Conservation (phyloP, 2,113 vertebrate species). For the Chrysemys picta region DNA sequence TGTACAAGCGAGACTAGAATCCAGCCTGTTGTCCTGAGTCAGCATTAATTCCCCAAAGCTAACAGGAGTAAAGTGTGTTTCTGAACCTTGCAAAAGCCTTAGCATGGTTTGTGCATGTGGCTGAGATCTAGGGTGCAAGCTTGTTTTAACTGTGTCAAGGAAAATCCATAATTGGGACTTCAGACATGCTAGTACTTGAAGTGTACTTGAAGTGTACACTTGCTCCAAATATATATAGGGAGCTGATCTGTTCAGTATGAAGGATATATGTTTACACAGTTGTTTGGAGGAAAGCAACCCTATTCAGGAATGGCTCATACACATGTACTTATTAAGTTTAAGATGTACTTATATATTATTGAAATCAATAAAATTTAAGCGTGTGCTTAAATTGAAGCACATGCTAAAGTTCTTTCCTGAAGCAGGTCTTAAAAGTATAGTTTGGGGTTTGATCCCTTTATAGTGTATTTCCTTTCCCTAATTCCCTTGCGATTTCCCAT, state of each 20-base stretch:
- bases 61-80: neutral
- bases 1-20: neutral
- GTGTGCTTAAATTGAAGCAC: slow-evolving; percentile 44
- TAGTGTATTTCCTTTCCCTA: neutral
- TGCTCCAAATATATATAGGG: neutral
- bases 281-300: slow-evolving; percentile 11
- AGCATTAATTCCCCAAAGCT: neutral
- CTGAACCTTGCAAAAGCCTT: slow-evolving; percentile 6
- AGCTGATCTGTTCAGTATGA: neutral
- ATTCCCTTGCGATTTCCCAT: neutral
- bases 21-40: rapidly evolving
- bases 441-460: neutral
- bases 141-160: slow-evolving; percentile 20
- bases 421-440: neutral
- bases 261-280: neutral
- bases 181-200: slow-evolving; percentile 2
- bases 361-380: neutral
- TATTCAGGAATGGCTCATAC: slow-evolving; percentile 25
- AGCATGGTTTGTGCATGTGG: neutral
- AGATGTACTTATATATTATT: neutral
- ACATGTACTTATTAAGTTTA: neutral
- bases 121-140: neutral
- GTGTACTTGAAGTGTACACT: slow-evolving; percentile 13
- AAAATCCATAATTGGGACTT: neutral
- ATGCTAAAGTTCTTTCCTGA: slow-evolving; percentile 5